These are phyloP conservation scores for Pantala flavescens DNA, from an alignment of 1,140 invertebrate species.

Conservation along the genomic window DNA sequence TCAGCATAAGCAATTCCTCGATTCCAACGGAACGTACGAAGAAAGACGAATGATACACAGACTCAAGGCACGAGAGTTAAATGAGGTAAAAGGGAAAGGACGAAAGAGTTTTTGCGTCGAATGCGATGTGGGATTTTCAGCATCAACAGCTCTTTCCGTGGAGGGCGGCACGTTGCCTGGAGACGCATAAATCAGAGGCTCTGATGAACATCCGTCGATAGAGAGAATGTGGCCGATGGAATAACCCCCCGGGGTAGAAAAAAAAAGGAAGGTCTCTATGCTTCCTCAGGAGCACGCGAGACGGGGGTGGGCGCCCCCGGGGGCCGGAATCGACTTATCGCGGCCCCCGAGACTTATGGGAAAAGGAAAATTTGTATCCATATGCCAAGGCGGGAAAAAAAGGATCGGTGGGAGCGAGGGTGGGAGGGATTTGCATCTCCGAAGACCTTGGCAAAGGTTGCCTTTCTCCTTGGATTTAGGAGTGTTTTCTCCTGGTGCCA, in stretches of 20 bases:
- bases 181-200: neutral
- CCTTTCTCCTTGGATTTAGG: too few species aligned
- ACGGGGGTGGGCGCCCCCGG: neutral
- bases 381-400: neutral
- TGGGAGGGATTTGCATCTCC: neutral
- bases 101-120: neutral
- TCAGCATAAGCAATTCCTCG: too few species aligned
- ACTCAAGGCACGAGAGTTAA: neutral
- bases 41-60: too few species aligned
- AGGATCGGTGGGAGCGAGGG: neutral
- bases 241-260: neutral
- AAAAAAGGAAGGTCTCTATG: neutral
- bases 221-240: neutral
- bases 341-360: neutral
- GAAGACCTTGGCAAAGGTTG: too few species aligned
- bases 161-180: neutral
- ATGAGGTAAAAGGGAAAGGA: neutral
- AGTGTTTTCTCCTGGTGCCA: too few species aligned
- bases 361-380: neutral
- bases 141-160: neutral
- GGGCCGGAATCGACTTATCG: neutral
- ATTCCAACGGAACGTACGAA: too few species aligned
- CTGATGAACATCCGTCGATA: neutral
- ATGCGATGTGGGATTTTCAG: too few species aligned
- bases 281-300: neutral